Base-by-base conservation (phyloP, 1,140 invertebrate genomes). In the Neodiprion pinetum region DNA sequence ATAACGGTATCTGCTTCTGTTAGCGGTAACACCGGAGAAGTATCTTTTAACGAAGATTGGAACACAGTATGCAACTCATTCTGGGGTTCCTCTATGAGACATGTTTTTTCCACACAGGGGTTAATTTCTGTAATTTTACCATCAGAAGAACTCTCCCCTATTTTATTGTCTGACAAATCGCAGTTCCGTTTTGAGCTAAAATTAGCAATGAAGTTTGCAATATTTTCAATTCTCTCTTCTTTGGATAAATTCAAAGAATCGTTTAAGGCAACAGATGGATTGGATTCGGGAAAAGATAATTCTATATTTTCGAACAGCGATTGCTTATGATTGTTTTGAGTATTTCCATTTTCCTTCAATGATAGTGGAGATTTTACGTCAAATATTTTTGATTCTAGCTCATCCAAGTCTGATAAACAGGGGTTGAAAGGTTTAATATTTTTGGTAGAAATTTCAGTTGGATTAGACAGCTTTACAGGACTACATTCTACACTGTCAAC, bases 401-500 rank as follows among this genome's bases (percentile, higher is more conserved):
- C 11, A 14, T 14, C 9, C 9, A 9, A 17, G 11, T 61, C 53
- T 12, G 11, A 12, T 14, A 17, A 61, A 61, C n/a, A 12, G 11
- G 14, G n/a, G 4, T 14, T 14, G n/a, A 3, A 14, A 61, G n/a
- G n/a, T 17, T 17, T 61, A 17, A 14, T 61, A 14, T 78, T 49
- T 69, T 61, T 65, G 71, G 68, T 67, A 53, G 75, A 11, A 67
- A 74, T 75, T 23, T 5, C 5, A 68, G 10, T 9, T 10, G 72
- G 17, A 48, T 50, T 53, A 4, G 23, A 2, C 48, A 9, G 49
- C 70, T 72, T 73, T 10, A 23, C 14, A 0, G 70, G 17, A 53
- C 47, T 71, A 11, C 14, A 67, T 4, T 23, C 14, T 23, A 53
- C 8, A 21, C 12, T 78, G 8, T 65, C 61, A 17, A 53, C 28